These are phyloP conservation scores for Odontocolon sp. DNA, from an alignment of 2,888 invertebrate genomes.

Conservation along the genomic window DNA sequence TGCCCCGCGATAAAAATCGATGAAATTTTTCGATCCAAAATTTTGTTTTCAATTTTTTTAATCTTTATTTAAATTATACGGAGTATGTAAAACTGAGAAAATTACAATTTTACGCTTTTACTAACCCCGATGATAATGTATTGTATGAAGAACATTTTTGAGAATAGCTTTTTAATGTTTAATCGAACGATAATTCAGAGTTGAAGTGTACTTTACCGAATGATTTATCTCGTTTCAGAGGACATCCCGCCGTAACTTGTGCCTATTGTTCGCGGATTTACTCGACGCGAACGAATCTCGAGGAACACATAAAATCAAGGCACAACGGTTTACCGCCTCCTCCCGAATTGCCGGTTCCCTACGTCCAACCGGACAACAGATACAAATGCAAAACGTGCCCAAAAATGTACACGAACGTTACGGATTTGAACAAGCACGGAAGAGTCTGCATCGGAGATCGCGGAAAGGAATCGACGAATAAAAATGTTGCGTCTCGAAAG, in stretches of 20 bases:
- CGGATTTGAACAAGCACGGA: conserved; percentile 77
- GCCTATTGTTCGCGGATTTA: conserved; percentile 80
- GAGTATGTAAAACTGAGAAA: too few relatives aligned
- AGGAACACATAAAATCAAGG: conserved; percentile 80
- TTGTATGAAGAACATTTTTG: too few relatives aligned
- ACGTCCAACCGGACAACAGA: conserved; percentile 67
- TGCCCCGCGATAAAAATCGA: too few relatives aligned
- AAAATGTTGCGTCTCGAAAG: conserved; percentile 76
- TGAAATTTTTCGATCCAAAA: too few relatives aligned
- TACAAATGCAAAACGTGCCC: conserved; percentile 77
- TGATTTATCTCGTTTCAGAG: conserved; percentile 66
- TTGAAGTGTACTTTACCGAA: too few relatives aligned
- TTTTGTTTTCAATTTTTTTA: too few relatives aligned
- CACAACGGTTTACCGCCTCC: conserved; percentile 77
- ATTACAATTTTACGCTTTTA: too few relatives aligned
- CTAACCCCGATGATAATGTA: too few relatives aligned
- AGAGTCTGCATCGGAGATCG: conserved; percentile 71
- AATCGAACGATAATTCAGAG: too few relatives aligned
- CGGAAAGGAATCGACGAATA: conserved; percentile 72
- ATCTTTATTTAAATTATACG: too few relatives aligned
- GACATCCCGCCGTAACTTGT: conserved; percentile 81
- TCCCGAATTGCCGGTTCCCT: conserved; percentile 67
- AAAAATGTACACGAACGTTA: conserved; percentile 75
- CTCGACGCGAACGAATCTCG: conserved; percentile 80
- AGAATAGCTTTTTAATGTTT: too few relatives aligned